Conservation (phyloP, 1,140 invertebrate genomes). For the Parasteatoda tepidariorum region DNA sequence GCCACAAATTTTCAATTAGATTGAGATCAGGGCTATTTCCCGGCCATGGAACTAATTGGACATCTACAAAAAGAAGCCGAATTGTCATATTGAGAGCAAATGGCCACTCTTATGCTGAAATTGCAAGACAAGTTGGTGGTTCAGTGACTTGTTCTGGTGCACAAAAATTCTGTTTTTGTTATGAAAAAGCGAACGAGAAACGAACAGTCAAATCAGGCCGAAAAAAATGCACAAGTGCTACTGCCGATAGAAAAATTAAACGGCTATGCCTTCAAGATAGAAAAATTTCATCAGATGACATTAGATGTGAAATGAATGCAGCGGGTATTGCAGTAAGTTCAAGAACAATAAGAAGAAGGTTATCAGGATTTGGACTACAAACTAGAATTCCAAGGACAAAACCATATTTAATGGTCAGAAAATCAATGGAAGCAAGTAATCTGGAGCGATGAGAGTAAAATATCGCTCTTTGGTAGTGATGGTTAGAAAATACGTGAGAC, state of each 20-base stretch:
- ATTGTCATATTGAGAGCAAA: not conserved
- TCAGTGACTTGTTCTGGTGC: not conserved
- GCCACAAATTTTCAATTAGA: too few relatives aligned
- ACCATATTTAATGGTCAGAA: too few relatives aligned
- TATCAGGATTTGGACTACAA: too few relatives aligned
- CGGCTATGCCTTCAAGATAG: not conserved
- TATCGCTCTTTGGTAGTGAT: too few relatives aligned
- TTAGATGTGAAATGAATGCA: not conserved
- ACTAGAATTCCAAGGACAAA: too few relatives aligned
- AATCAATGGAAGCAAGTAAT: too few relatives aligned
- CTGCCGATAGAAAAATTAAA: not conserved
- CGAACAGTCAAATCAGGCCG: not conserved
- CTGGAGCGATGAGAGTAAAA: too few relatives aligned
- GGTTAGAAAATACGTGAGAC: too few relatives aligned
- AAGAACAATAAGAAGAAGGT: not conserved
- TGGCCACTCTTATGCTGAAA: not conserved
- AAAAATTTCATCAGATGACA: not conserved
- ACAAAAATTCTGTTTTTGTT: not conserved
- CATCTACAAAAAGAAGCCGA: not conserved
- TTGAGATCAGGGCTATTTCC: too few relatives aligned
- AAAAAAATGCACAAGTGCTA: conserved; percentile 8
- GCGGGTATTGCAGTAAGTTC: not conserved
- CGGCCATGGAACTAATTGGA: not conserved
- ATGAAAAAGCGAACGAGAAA: not conserved
- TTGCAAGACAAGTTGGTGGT: not conserved